Evolutionary conservation across 1,140 invertebrate species (phyloP), one percentile per base, ranked within the genome.

Genomic region (Pararge aegeria): DNA sequence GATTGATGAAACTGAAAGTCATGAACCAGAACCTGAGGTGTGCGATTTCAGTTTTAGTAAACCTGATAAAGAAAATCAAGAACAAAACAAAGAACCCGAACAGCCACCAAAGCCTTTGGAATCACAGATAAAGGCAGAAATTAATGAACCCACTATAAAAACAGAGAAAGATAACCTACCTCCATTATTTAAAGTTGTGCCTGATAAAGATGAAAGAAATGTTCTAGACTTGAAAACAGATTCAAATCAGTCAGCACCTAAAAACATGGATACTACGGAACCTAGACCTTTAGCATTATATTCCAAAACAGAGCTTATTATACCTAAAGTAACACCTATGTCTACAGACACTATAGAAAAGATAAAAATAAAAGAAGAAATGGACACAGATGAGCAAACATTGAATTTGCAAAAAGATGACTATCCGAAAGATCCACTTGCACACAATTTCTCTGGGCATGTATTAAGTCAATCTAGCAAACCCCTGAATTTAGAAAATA

Each of bases 1-100:
- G 20, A 94, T 95, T 83, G 95, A 96, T 79, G 95, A 96, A 70
- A 92, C 91, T 6, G 95, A 95, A 71, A 92, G 84, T 78, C 87
- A 82, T 55, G 92, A 93, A 60, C 87, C 92, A 76, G 91, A 94
- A 83, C 81, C 91, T 73, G 91, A 92, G 85, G 74, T 90, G 64
- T 81, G 91, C 80, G 88, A 92, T 75, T 75, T 85, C 85, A 79
- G 83, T 82, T 68, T 85, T 66, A 81, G 66, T 68, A 90, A 90
- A 67, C 69, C 75, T 70, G 85, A 87, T 52, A 87, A 84, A 66
- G 83, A 89, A 63, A 81, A 67, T 64, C 30, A 53, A 29, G 87
- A 87, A 52, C 80, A 83, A 71, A 84, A 73, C 53, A 92, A 91
- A 68, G 90, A 92, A 57, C 56, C 78, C 55, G 83, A 87, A 29